These are phyloP conservation scores for Monochamus alternatus DNA, from an alignment of 2,888 invertebrate species.

Conservation along the genomic window DNA sequence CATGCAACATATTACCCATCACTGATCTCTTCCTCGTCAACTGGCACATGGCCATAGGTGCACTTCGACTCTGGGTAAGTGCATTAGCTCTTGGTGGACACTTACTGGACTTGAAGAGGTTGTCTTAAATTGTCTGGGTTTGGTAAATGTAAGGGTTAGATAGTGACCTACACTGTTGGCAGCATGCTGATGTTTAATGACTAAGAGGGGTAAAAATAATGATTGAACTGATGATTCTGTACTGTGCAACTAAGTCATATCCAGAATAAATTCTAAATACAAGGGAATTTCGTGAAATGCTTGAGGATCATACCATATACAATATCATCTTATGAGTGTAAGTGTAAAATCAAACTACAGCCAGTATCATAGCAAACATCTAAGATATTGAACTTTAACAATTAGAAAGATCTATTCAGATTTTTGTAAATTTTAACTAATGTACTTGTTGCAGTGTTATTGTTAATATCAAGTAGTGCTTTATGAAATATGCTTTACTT, in stretches of 20 bases:
- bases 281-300: too few species aligned
- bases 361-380: too few species aligned
- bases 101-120: constrained; percentile 27
- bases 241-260: neutral
- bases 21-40: constrained; percentile 21
- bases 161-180: neutral
- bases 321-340: too few species aligned
- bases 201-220: neutral
- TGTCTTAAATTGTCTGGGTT: constrained; percentile 23
- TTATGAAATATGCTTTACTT: too few species aligned
- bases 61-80: constrained; percentile 63
- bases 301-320: too few species aligned
- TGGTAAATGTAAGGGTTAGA: neutral
- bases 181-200: neutral
- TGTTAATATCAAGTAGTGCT: too few species aligned
- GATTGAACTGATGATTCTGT: neutral
- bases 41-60: constrained; percentile 68
- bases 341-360: too few species aligned
- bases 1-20: constrained; percentile 44
- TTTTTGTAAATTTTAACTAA: too few species aligned
- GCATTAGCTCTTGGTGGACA: constrained; percentile 35
- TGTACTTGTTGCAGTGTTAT: too few species aligned
- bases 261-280: too few species aligned
- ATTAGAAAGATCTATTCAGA: too few species aligned
- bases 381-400: too few species aligned